Percentiles rank a stretch among this genome's conserved stretches.
Evolutionary conservation across 2,113 vertebrate genomes (phyloP).

Genomic region (Muscicapa adusta): DNA sequence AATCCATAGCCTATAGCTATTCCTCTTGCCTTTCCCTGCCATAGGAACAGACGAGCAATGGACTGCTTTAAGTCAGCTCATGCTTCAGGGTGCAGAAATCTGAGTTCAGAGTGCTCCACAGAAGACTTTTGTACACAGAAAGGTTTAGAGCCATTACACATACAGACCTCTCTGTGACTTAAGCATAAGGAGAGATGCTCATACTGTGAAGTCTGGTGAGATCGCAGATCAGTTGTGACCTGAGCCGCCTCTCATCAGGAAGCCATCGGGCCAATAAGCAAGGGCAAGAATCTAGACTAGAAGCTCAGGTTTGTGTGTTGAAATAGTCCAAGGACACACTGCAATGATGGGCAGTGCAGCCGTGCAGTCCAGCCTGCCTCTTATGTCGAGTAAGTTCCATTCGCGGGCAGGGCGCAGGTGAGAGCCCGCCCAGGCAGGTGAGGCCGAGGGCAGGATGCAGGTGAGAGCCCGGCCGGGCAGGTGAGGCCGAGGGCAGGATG

Average conservation of each 20-base stretch:
- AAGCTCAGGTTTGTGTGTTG: not conserved
- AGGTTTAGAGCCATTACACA: not conserved
- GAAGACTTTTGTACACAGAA: not conserved
- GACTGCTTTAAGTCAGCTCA: not conserved
- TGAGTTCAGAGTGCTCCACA: not conserved
- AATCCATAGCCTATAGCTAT: not conserved
- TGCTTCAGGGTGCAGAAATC: not conserved
- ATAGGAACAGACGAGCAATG: not conserved
- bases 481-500: too few relatives aligned
- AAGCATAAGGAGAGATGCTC: not conserved
- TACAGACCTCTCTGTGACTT: not conserved
- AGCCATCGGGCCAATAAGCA: not conserved
- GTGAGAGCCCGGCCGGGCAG: too few relatives aligned
- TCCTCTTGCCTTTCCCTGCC: not conserved
- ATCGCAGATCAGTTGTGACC: not conserved
- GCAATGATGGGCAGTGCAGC: not conserved
- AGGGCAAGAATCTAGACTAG: not conserved
- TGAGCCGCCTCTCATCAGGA: not conserved
- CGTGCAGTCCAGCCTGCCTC: not conserved
- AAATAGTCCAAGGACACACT: not conserved
- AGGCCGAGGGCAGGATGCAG: too few relatives aligned
- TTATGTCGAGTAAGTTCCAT: not conserved
- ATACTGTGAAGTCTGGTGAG: not conserved
- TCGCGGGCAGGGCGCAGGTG: fast-evolving
- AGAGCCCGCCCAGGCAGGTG: not conserved